phyloP scores from a whole-genome alignment of 1,140 invertebrate species.

The Pararge aegeria region DNA sequence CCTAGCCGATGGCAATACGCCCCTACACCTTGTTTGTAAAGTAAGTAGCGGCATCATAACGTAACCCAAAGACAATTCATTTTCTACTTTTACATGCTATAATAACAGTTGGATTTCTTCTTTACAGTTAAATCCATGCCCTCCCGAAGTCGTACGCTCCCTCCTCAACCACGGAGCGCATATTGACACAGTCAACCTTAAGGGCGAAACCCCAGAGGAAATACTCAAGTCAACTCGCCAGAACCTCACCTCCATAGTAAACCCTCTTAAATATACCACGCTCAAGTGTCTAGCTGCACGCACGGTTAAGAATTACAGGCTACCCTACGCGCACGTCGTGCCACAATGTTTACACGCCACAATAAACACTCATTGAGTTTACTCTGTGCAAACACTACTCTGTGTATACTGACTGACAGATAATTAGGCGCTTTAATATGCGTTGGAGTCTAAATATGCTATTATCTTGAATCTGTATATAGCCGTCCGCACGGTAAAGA shows the following conservation, averaged over 20 bases:
- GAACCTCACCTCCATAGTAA: constrained; percentile 84
- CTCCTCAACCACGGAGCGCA: constrained; percentile 91
- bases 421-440: not conserved
- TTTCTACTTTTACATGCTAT: too few species aligned
- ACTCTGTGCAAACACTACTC: not conserved
- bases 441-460: not conserved
- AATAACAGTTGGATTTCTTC: too few species aligned
- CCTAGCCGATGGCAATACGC: constrained; percentile 87
- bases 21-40: constrained; percentile 88
- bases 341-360: constrained; percentile 77
- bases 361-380: constrained; percentile 64
- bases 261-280: constrained; percentile 88
- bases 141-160: constrained; percentile 83
- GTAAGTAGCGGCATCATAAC: constrained; percentile 30
- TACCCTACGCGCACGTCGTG: constrained; percentile 83
- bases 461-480: not conserved
- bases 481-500: not conserved
- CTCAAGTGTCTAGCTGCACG: constrained; percentile 91
- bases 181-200: constrained; percentile 91
- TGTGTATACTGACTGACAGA: not conserved
- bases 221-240: constrained; percentile 82
- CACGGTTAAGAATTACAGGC: constrained; percentile 84
- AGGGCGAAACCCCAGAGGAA: constrained; percentile 88
- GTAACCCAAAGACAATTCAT: too few species aligned
- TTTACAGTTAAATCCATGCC: constrained; percentile 80